These are phyloP conservation scores for Mesorhabditis sp. DNA, from an alignment of 2,888 invertebrate genomes.

Conservation along the genomic window DNA sequence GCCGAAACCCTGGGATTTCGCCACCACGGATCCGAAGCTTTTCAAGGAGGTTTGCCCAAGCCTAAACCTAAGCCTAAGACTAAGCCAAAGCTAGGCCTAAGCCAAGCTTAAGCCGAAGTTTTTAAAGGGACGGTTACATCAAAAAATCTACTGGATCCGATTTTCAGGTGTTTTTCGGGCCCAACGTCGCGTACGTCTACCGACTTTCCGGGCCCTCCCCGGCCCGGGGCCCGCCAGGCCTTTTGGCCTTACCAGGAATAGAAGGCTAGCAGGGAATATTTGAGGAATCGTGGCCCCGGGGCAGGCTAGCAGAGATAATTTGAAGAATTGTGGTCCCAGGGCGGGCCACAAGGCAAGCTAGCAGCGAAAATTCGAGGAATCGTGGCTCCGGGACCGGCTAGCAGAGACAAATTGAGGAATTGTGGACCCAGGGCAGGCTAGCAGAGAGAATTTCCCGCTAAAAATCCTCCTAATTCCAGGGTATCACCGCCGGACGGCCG, in stretches of 20 bases:
- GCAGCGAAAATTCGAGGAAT: too few relatives aligned
- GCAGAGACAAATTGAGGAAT: too few relatives aligned
- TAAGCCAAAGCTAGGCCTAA: too few relatives aligned
- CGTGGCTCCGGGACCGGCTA: too few relatives aligned
- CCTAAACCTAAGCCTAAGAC: slow-evolving; percentile 17
- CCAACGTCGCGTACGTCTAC: slow-evolving; percentile 37
- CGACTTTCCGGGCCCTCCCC: slow-evolving; percentile 36
- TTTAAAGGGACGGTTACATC: background rate
- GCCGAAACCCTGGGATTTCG: slow-evolving; percentile 57
- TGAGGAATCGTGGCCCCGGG: too few relatives aligned
- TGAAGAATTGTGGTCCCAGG: too few relatives aligned
- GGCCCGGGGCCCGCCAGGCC: slow-evolving; percentile 42
- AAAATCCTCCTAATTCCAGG: slow-evolving; percentile 2
- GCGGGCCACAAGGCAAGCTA: too few relatives aligned
- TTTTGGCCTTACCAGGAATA: slow-evolving; percentile 21
- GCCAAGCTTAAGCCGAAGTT: too few relatives aligned
- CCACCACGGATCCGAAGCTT: slow-evolving; percentile 38
- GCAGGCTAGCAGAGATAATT: too few relatives aligned
- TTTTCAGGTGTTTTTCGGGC: slow-evolving; percentile 29
- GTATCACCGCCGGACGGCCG: background rate
- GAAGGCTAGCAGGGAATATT: background rate
- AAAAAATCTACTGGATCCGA: background rate
- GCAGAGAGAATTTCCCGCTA: background rate
- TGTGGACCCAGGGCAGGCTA: too few relatives aligned
- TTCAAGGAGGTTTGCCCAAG: slow-evolving; percentile 22